Evolutionary conservation across 2,113 vertebrate species (phyloP).

Genomic region (Platysternon megacephalum): DNA sequence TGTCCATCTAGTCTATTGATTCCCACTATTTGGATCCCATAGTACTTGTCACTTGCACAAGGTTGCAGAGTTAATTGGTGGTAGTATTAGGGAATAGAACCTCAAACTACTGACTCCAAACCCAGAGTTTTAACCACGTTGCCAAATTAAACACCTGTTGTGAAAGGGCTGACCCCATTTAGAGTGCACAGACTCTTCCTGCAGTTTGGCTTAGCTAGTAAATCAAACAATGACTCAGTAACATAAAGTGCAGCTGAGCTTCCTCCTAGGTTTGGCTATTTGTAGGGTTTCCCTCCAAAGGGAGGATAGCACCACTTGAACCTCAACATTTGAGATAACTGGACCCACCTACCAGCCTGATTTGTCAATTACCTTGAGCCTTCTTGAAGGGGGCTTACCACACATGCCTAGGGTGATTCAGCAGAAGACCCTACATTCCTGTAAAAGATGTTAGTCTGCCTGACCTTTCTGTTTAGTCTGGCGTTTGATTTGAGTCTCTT

Average conservation of each 20-base stretch:
- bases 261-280: background rate
- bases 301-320: background rate
- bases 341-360: background rate
- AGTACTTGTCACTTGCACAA: background rate
- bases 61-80: background rate
- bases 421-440: background rate
- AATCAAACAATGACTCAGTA: background rate
- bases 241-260: background rate
- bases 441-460: background rate
- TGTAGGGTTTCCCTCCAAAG: background rate
- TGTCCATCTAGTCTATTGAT: background rate
- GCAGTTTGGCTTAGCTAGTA: background rate
- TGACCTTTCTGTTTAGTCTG: background rate
- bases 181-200: background rate
- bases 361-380: background rate
- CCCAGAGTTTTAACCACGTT: background rate
- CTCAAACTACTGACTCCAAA: background rate
- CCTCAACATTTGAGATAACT: background rate
- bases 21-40: background rate
- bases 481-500: background rate
- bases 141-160: background rate
- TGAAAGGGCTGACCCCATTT: background rate
- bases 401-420: background rate
- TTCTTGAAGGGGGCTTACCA: background rate
- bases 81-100: background rate